These are phyloP conservation scores for Acanthosoma haemorrhoidale DNA, from an alignment of 2,888 invertebrate genomes.

Conservation along the genomic window DNA sequence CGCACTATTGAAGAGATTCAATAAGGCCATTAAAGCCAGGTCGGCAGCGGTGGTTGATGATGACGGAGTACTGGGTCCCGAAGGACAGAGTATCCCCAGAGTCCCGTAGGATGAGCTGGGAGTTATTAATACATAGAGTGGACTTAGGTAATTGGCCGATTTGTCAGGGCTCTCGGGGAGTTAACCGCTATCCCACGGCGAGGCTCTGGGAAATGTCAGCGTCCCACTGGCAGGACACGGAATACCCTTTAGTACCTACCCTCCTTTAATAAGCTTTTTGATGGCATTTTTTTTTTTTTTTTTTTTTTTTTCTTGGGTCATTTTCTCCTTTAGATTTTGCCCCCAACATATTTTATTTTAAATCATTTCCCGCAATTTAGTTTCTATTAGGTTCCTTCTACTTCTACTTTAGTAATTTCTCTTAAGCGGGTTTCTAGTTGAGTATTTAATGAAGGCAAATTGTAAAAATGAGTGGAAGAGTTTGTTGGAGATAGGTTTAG, in stretches of 20 bases:
- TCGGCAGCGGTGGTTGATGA: background rate
- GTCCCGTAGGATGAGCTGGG: background rate
- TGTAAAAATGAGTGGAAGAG: too few relatives aligned
- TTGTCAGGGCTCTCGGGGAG: constrained; percentile 18
- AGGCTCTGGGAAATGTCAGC: constrained; percentile 10
- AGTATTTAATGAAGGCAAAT: background rate
- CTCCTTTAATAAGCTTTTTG: constrained; percentile 23
- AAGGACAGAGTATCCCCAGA: background rate
- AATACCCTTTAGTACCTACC: constrained; percentile 18
- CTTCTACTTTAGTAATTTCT: background rate
- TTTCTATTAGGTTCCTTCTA: too few relatives aligned
- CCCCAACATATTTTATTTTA: background rate
- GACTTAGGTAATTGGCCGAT: constrained; percentile 19
- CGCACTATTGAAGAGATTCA: too few relatives aligned
- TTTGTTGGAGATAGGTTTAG: too few relatives aligned
- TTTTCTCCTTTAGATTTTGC: too few relatives aligned
- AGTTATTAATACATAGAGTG: constrained; percentile 21
- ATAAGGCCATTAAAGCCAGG: too few relatives aligned
- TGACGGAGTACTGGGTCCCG: background rate
- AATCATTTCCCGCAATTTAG: background rate
- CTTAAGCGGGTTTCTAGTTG: background rate
- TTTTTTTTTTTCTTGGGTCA: background rate
- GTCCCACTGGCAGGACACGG: too few relatives aligned
- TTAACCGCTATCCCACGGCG: constrained; percentile 14
- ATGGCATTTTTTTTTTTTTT: background rate